A percentile compares a stretch with the other conserved stretches of the same genome.
These are phyloP conservation scores for Stegodyphus dumicola DNA, from an alignment of 1,140 invertebrate genomes.

Conservation along the genomic window DNA sequence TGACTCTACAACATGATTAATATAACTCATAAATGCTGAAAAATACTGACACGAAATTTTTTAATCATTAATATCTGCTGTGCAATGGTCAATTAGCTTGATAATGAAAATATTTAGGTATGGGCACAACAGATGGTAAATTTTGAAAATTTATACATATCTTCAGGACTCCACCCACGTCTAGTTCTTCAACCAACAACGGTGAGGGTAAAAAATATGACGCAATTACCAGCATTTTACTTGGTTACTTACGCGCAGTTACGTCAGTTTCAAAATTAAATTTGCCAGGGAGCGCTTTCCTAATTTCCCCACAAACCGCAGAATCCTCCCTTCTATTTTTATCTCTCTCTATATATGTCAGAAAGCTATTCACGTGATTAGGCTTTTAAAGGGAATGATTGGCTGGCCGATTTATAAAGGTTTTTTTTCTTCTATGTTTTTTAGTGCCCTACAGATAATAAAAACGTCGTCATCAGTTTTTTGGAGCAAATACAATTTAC, in stretches of 20 bases:
- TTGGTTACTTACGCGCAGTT: constrained; percentile 9
- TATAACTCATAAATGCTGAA: too few species aligned
- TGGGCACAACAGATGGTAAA: too few species aligned
- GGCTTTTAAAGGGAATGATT: constrained; percentile 7
- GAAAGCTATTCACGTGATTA: constrained; percentile 4
- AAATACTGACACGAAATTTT: too few species aligned
- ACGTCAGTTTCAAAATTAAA: constrained; percentile 14
- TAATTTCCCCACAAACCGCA: neutral
- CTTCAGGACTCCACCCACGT: too few species aligned
- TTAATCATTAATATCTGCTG: too few species aligned
- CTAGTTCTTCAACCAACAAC: neutral
- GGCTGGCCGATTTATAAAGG: constrained; percentile 8
- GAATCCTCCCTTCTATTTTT: neutral
- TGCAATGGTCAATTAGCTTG: too few species aligned
- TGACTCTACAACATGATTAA: too few species aligned
- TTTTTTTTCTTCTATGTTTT: neutral
- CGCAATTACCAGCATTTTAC: neutral
- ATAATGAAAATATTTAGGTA: too few species aligned
- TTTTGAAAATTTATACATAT: too few species aligned
- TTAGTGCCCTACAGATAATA: constrained; percentile 12
- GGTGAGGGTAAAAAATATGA: constrained; percentile 1
- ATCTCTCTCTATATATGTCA: constrained; percentile 2
- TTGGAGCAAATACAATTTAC: neutral
- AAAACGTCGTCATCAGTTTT: constrained; percentile 25
- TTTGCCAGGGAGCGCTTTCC: neutral